Conservation (phyloP, 2,888 invertebrate species). For the Apotomis betuletana region DNA sequence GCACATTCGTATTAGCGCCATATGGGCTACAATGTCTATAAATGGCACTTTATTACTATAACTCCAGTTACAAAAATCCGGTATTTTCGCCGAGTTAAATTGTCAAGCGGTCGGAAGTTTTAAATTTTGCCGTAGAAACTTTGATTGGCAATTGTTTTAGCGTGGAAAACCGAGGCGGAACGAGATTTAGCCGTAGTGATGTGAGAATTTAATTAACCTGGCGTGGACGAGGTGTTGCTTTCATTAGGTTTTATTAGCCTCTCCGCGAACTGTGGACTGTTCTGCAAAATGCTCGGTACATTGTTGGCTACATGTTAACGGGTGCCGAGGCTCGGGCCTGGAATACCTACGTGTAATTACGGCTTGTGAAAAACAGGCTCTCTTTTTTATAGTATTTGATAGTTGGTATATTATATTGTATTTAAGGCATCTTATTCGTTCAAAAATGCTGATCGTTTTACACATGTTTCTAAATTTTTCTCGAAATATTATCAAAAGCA, state of each 20-base stretch:
- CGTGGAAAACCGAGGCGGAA: conserved; percentile 38
- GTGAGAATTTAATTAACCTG: conserved; percentile 70
- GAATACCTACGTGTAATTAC: conserved; percentile 13
- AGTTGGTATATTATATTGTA: no score
- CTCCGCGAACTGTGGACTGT: conserved; percentile 39
- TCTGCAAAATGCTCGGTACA: conserved; percentile 21
- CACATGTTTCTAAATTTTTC: no score
- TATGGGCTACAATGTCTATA: no score
- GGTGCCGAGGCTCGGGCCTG: not conserved
- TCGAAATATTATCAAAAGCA: no score
- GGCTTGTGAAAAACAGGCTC: not conserved
- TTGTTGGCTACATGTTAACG: conserved; percentile 19
- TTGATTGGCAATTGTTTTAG: conserved; percentile 46
- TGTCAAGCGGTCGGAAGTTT: not conserved
- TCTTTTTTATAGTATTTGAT: no score
- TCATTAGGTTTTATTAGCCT: conserved; percentile 63
- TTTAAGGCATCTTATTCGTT: no score
- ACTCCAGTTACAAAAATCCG: not conserved
- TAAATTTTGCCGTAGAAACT: conserved; percentile 19
- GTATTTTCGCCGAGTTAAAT: not conserved
- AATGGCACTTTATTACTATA: no score
- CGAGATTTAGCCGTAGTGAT: conserved; percentile 50
- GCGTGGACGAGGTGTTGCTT: conserved; percentile 47
- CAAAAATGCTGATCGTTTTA: no score
- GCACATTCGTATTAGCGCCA: no score